Conservation (phyloP, 1,140 invertebrate genomes). For the Monomorium pharaonis region DNA sequence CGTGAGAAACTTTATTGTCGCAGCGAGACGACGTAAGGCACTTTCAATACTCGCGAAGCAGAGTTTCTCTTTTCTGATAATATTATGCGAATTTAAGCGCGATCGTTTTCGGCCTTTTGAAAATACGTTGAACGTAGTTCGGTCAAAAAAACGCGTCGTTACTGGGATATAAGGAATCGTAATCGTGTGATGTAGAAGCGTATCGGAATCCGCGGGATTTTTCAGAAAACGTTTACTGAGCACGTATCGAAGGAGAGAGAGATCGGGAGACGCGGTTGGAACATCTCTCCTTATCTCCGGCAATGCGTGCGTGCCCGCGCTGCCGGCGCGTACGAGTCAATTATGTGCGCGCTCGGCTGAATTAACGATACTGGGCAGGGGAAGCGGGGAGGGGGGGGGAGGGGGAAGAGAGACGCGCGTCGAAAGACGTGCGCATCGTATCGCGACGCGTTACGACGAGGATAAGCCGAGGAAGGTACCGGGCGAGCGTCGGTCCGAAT, state of each 20-base stretch:
- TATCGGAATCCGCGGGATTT: background rate
- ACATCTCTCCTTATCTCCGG: slow-evolving; percentile 28
- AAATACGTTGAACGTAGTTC: background rate
- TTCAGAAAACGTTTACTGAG: background rate
- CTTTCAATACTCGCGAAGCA: background rate
- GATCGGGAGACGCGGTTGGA: background rate
- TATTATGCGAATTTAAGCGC: background rate
- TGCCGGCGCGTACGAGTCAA: slow-evolving; percentile 42
- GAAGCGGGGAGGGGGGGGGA: background rate
- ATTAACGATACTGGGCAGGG: slow-evolving; percentile 55
- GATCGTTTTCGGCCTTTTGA: background rate
- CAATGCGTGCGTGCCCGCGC: slow-evolving; percentile 30
- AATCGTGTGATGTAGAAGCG: background rate
- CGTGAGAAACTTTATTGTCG: background rate
- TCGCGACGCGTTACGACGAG: slow-evolving; percentile 26
- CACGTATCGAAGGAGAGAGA: background rate
- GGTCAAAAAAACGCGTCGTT: background rate
- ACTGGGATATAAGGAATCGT: background rate
- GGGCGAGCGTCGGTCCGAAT: slow-evolving; percentile 37
- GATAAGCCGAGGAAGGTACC: background rate
- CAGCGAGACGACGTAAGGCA: background rate
- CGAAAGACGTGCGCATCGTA: slow-evolving; percentile 39
- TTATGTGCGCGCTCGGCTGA: slow-evolving; percentile 48
- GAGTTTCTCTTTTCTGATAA: background rate
- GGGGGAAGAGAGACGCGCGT: slow-evolving; percentile 10